Base-by-base conservation (phyloP, 1,140 invertebrate species). In the Drosophila navojoa region DNA sequence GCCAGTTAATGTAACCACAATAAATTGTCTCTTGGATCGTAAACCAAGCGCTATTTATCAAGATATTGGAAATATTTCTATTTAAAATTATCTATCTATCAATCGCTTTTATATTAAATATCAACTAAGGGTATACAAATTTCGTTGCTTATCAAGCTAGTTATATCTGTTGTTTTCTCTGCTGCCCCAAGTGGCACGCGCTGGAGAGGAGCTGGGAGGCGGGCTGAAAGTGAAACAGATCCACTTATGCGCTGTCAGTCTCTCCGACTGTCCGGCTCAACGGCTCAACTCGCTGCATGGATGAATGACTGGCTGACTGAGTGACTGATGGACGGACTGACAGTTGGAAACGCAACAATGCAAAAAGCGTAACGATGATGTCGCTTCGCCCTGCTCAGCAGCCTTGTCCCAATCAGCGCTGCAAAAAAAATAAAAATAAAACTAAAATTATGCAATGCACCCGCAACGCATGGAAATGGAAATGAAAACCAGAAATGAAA, bases 401-500 rank as follows among this genome's bases (percentile, higher is more conserved):
- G 66, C 71, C 81, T 71, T 66, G 52, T 57, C 67, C 63, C 76
- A 81, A 81, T 81, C 78, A 67, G 52, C 72, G 82, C 44, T 71
- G 75, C 78, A 69, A 87, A 82, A 45, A 13, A 59, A 78, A 78
- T 78, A 25, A 10, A 57, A 86, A 86, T 81, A 52, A 4, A 6
- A 52, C 29, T 44, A 44, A 82, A 81, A 87, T 86, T 79, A 86
- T 86, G 82, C 82, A 86, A 86, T 63, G 68, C 67, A 58, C 35
- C 11, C 62, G 74, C 79, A 63, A 74, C 60, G 66, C 61, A 78
- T 85, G 67, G 68, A 86, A 86, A 86, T 86, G 71, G 71, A 86
- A 86, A 87, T 81, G 78, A 76, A 86, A 87, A 87, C 76, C 82
- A 86, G 81, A 85, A 86, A 86, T 86, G 79, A 87, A 82, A 87